A percentile compares a stretch with the other conserved stretches of the same genome.
Evolutionary conservation across 1,140 invertebrate genomes (phyloP).

Genomic region (Procambarus virginalis): DNA sequence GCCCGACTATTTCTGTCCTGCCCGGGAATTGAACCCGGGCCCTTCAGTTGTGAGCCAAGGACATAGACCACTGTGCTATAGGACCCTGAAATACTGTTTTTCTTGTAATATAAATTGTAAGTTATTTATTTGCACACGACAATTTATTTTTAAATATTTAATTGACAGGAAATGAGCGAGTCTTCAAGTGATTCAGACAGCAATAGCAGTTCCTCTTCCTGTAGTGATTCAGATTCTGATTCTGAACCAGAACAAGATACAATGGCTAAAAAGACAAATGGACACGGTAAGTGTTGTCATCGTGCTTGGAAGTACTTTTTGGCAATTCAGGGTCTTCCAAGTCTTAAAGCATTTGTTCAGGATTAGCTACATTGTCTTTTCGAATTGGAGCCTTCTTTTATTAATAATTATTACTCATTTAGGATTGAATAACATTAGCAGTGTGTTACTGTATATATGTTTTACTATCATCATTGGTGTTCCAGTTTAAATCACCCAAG

Average conservation of each 20-base stretch:
- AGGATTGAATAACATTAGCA: too few species aligned
- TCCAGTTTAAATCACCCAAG: too few species aligned
- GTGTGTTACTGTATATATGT: too few species aligned
- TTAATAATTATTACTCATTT: too few species aligned
- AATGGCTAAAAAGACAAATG: constrained; percentile 45
- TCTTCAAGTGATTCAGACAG: constrained; percentile 57
- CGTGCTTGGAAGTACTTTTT: too few species aligned
- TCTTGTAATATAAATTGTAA: too few species aligned
- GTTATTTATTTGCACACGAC: background rate
- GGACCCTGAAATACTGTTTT: too few species aligned
- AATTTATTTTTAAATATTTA: background rate
- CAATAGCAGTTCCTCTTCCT: constrained; percentile 54
- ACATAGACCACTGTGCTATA: too few species aligned
- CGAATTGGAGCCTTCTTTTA: background rate
- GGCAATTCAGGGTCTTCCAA: background rate
- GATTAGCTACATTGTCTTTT: background rate
- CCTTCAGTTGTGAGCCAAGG: too few species aligned
- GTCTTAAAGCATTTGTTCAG: background rate
- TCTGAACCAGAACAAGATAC: constrained; percentile 47
- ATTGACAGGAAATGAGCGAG: constrained; percentile 26
- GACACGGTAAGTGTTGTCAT: constrained; percentile 32
- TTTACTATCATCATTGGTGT: too few species aligned
- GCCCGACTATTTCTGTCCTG: too few species aligned
- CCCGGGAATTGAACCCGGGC: too few species aligned
- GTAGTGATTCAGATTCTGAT: constrained; percentile 51